phyloP scores from a whole-genome alignment of 2,888 invertebrate genomes.

The Drosophila hamatofila region DNA sequence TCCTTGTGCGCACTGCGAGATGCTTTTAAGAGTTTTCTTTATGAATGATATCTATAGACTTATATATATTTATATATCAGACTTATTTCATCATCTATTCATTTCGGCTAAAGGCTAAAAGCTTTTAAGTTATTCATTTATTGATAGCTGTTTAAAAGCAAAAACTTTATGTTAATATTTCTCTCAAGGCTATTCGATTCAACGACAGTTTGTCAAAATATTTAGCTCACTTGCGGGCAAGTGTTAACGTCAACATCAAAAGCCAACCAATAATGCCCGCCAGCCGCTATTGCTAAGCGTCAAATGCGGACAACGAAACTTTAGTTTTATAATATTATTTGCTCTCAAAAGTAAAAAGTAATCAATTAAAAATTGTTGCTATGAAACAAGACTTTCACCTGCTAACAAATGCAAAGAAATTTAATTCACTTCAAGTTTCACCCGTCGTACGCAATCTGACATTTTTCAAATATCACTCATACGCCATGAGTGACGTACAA shows the following conservation, averaged over 20 bases:
- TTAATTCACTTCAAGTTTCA: slow-evolving; percentile 28
- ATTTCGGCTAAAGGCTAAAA: neutral
- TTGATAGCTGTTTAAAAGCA: neutral
- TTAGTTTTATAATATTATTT: neutral
- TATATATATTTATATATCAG: neutral
- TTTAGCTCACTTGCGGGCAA: neutral
- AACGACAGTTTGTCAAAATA: slow-evolving; percentile 5
- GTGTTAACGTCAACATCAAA: slow-evolving; percentile 9
- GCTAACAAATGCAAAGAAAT: slow-evolving; percentile 13
- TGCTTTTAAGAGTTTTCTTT: neutral
- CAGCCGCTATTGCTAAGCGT: slow-evolving; percentile 9
- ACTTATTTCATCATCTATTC: neutral
- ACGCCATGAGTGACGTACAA: slow-evolving; percentile 3
- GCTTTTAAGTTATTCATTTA: neutral
- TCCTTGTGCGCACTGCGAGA: neutral
- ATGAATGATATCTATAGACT: neutral
- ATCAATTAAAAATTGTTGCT: slow-evolving; percentile 4
- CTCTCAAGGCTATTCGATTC: neutral
- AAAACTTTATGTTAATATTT: neutral
- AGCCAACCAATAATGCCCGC: neutral
- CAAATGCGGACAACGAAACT: neutral
- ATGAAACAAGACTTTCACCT: slow-evolving; percentile 10
- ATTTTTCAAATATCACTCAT: slow-evolving; percentile 27
- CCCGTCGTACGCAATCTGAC: slow-evolving; percentile 24
- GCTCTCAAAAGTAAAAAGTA: neutral